phyloP scores from a whole-genome alignment of 2,888 invertebrate species.

The Bugulina stolonifera region DNA sequence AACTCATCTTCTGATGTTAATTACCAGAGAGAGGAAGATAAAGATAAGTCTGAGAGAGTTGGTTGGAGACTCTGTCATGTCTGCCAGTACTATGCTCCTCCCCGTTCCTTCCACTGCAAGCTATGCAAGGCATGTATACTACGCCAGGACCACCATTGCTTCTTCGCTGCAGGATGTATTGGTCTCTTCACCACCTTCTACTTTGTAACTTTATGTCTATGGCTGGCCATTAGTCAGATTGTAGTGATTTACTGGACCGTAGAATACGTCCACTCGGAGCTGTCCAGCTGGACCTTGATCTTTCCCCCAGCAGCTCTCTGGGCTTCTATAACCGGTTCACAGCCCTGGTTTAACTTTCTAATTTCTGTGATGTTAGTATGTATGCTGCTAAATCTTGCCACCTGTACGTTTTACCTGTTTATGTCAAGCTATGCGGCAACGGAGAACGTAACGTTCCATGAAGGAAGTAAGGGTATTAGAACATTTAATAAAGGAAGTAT shows the following conservation, averaged over 20 bases:
- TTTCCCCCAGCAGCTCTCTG: slow-evolving; percentile 3
- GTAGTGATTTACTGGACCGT: not conserved
- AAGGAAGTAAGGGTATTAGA: slow-evolving; percentile 4
- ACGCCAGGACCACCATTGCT: slow-evolving; percentile 55
- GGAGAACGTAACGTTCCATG: slow-evolving; percentile 16
- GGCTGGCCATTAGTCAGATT: not conserved
- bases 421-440: slow-evolving; percentile 6
- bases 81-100: slow-evolving; percentile 66
- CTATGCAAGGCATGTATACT: slow-evolving; percentile 73
- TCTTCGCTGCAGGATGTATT: slow-evolving; percentile 26
- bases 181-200: slow-evolving; percentile 19
- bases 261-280: not conserved
- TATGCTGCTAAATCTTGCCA: not conserved
- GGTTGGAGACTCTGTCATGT: slow-evolving; percentile 41
- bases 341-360: slow-evolving; percentile 21
- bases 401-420: not conserved
- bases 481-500: not conserved
- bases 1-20: too few species aligned
- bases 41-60: not conserved
- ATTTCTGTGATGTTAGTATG: not conserved
- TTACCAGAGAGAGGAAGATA: not conserved
- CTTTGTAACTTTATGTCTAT: slow-evolving; percentile 13
- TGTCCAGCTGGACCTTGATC: not conserved
- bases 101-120: slow-evolving; percentile 71
- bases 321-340: not conserved